A percentile compares a stretch with the other conserved stretches of the same genome.
Conservation (phyloP, 2,113 vertebrate genomes). For the Orycteropus afer region DNA sequence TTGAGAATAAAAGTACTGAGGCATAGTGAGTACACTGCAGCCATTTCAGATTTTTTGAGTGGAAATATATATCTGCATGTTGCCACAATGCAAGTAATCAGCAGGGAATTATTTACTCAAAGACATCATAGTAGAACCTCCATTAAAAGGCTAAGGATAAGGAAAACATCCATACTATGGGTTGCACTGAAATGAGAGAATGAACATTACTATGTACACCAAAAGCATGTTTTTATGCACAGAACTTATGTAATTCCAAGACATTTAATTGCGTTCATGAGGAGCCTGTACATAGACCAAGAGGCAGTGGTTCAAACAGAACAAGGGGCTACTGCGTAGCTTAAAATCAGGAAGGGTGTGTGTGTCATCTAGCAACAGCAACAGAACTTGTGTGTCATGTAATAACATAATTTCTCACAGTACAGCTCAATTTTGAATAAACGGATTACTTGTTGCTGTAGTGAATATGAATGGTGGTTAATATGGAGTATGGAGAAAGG, state of each 20-base stretch:
- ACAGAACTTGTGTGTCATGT: too few relatives aligned
- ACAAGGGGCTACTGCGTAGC: too few relatives aligned
- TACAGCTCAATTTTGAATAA: constrained; percentile 8
- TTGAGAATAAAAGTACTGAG: constrained; percentile 46
- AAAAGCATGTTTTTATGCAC: neutral
- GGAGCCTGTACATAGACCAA: too few relatives aligned
- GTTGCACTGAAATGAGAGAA: constrained; percentile 4
- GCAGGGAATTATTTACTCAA: constrained; percentile 5
- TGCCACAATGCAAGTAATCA: neutral
- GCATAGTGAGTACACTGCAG: neutral
- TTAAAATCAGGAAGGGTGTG: too few relatives aligned
- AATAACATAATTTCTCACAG: constrained; percentile 20
- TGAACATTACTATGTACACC: neutral
- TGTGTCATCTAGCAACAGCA: too few relatives aligned
- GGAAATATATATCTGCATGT: neutral
- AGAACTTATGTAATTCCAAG: too few relatives aligned
- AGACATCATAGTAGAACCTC: neutral
- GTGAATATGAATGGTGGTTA: constrained; percentile 8
- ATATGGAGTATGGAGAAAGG: neutral
- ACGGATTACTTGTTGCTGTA: neutral
- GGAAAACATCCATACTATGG: neutral
- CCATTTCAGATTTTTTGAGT: constrained; percentile 16
- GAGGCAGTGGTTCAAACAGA: too few relatives aligned
- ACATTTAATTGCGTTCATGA: too few relatives aligned
- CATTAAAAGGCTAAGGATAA: neutral